These are phyloP conservation scores for Mus spicilegus DNA, from an alignment of 2,113 vertebrate genomes.

Conservation along the genomic window DNA sequence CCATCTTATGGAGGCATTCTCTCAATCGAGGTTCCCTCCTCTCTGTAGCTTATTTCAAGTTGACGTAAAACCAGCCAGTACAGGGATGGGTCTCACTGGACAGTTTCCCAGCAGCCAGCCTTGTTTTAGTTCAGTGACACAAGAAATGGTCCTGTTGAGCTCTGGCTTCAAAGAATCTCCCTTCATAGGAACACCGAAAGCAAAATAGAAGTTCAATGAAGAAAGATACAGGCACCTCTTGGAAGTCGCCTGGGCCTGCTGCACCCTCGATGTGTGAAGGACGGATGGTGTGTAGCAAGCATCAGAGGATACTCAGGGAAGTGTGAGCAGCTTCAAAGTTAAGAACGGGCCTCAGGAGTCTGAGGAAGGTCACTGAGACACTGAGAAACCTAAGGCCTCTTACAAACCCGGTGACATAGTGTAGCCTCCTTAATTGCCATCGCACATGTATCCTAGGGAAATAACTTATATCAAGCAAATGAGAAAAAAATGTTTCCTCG, in stretches of 20 bases:
- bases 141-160: neutral
- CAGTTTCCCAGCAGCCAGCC: neutral
- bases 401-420: constrained; percentile 50
- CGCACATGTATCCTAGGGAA: neutral
- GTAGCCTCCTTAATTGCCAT: constrained; percentile 4
- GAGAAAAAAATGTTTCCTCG: constrained; percentile 45
- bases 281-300: neutral
- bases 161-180: neutral
- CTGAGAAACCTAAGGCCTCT: neutral
- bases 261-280: neutral
- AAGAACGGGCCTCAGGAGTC: neutral
- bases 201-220: neutral
- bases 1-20: neutral
- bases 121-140: neutral
- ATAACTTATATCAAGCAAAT: constrained; percentile 44
- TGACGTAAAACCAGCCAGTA: neutral
- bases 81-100: neutral
- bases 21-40: neutral
- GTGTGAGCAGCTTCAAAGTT: neutral
- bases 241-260: neutral
- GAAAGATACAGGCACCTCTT: neutral
- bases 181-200: neutral
- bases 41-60: neutral
- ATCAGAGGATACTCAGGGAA: neutral
- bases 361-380: neutral